These are phyloP conservation scores for Dasysyrphus tricinctus DNA, from an alignment of 2,888 invertebrate species.

Conservation along the genomic window DNA sequence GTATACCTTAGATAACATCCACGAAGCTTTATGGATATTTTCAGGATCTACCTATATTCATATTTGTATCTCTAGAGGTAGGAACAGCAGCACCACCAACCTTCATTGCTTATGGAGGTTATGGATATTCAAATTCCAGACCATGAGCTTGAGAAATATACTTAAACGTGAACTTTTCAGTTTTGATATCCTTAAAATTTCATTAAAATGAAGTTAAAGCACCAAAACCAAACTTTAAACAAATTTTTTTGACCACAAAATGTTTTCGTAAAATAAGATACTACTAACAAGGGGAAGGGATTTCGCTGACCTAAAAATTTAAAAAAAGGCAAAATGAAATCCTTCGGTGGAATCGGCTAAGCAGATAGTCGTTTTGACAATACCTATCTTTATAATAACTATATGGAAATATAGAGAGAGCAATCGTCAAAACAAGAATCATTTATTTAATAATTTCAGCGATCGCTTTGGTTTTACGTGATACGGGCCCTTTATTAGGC, in stretches of 20 bases:
- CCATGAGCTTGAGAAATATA: constrained; percentile 26
- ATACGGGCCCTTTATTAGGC: too few species aligned
- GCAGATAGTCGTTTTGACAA: too few species aligned
- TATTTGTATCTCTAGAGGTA: not conserved
- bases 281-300: too few species aligned
- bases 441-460: too few species aligned
- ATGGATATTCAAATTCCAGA: constrained; percentile 23
- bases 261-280: too few species aligned
- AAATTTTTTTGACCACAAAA: not conserved
- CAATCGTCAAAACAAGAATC: too few species aligned
- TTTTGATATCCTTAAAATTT: constrained; percentile 24
- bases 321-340: too few species aligned
- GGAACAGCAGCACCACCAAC: not conserved
- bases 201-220: not conserved
- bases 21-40: constrained; percentile 51
- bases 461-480: too few species aligned
- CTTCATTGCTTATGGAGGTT: constrained; percentile 39
- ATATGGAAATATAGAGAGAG: too few species aligned
- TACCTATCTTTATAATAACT: too few species aligned
- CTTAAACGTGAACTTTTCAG: not conserved
- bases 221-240: constrained; percentile 31
- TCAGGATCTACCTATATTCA: constrained; percentile 23
- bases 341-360: too few species aligned
- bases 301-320: too few species aligned
- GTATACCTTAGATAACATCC: constrained; percentile 37